Base-by-base conservation (phyloP, 2,797 vertebrate species). In the Hoplostethus atlanticus region DNA sequence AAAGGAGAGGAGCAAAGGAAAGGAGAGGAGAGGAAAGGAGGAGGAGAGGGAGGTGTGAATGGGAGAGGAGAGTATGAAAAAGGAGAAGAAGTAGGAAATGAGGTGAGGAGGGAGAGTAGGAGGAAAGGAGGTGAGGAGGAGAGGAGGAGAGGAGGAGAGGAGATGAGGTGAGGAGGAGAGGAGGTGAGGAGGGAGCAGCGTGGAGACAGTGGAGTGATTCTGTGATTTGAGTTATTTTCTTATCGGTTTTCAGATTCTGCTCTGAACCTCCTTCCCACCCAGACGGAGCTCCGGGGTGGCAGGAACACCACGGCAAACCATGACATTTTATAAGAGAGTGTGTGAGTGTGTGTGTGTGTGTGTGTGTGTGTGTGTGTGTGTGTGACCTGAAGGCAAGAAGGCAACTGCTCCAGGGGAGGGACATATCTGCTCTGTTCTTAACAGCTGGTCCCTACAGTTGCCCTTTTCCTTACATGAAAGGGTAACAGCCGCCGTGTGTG, bases 401-500 rank as follows among this genome's bases (percentile, higher is more conserved):
- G 74, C 87, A 90, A 88, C 90, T 92, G 89, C 71, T 76, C 69
- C 2, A 44, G 67, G 57, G 81, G 67, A 64, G 50, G 73, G 68
- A 78, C 85, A 84, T 86, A 83, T 92, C 77, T 87, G 83, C 84
- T 68, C 77, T 58, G 84, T 68, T 84, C 59, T 73, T 73, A 89
- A 92, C 93, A 95, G 93, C 92, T 94, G 94, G 83, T 85, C 73
- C 17, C 74, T 71, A 79, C 92, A 94, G 93, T 94, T 94, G 92
- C 83, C 86, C 73, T 81, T 80, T 79, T 84, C 80, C 83, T 72
- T 82, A 90, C 90, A 92, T 93, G 86, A 94, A 93, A 93, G 92
- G 79, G 70, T 83, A 83, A 79, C 86, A 86, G 88, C 80, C 81
- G 51, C 78, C n/a, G 71, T 62, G 56, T 84, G 78, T 66, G 64